These are phyloP conservation scores for Silurus glanis DNA, from an alignment of 2,113 vertebrate genomes.

Conservation along the genomic window DNA sequence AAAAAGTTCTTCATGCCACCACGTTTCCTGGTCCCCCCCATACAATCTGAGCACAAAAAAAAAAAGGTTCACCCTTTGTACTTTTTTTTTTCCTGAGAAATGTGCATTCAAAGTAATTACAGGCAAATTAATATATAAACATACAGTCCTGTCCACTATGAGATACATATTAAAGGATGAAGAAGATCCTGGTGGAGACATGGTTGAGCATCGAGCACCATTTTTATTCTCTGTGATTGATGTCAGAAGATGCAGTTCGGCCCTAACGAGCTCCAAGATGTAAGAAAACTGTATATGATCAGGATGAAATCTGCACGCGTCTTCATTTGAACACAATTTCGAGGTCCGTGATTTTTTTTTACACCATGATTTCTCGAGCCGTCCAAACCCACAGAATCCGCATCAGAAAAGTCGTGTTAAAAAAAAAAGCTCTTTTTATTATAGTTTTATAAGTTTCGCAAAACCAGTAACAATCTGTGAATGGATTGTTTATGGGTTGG, in stretches of 20 bases:
- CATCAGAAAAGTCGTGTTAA: too few relatives aligned
- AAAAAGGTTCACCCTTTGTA: not conserved
- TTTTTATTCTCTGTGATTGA: too few relatives aligned
- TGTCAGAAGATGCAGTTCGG: too few relatives aligned
- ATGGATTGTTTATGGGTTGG: not conserved
- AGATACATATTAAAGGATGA: not conserved
- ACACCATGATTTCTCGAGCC: too few relatives aligned
- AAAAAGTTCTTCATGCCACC: slow-evolving; percentile 35
- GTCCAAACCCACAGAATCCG: too few relatives aligned
- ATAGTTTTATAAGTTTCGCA: too few relatives aligned
- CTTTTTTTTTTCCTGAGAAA: not conserved
- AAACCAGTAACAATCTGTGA: not conserved
- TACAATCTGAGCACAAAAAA: not conserved
- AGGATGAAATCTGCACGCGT: not conserved
- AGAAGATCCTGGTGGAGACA: not conserved
- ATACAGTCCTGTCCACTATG: not conserved
- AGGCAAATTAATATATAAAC: not conserved
- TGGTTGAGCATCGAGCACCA: not conserved
- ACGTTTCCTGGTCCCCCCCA: slow-evolving; percentile 7
- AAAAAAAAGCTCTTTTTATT: too few relatives aligned
- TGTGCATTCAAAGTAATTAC: not conserved
- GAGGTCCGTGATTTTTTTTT: too few relatives aligned
- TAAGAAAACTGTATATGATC: not conserved
- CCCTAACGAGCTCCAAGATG: not conserved
- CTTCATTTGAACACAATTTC: too few relatives aligned